phyloP scores from a whole-genome alignment of 2,797 vertebrate genomes.

The Halcyon leucocephala region DNA sequence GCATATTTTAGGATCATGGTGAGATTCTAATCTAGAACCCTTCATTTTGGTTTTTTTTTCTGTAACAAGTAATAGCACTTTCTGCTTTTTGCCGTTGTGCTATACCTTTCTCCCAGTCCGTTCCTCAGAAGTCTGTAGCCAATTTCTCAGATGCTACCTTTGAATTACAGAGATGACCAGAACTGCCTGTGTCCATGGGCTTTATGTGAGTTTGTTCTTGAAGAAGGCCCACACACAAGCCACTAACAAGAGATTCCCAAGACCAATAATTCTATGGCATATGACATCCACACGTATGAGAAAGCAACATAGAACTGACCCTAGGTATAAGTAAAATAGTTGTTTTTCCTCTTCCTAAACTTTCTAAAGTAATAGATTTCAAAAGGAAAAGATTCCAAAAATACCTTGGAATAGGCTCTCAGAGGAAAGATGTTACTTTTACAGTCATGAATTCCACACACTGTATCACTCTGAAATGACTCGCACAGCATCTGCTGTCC shows the following conservation, averaged over 20 bases:
- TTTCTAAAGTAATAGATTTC: not conserved
- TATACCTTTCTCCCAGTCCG: not conserved
- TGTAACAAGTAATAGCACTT: not conserved
- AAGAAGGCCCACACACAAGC: not conserved
- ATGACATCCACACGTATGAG: not conserved
- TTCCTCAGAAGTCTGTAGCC: not conserved
- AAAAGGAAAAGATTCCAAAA: not conserved
- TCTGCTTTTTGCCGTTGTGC: not conserved
- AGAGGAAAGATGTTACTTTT: slow-evolving; percentile 19
- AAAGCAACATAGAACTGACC: not conserved
- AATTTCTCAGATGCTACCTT: not conserved
- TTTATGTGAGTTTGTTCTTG: not conserved
- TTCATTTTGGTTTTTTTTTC: not conserved
- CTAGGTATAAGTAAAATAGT: not conserved
- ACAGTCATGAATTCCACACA: not conserved
- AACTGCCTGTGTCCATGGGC: not conserved
- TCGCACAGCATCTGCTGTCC: slow-evolving; percentile 16
- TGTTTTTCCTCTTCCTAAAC: not conserved
- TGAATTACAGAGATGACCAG: not conserved
- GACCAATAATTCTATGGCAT: not conserved
- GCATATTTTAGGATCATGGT: not conserved
- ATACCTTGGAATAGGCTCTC: not conserved
- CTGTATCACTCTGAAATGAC: not conserved
- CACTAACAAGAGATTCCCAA: not conserved
- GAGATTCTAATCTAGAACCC: not conserved